Evolutionary conservation across 2,113 vertebrate species (phyloP).

Genomic region (Cryptoleucopteryx plumbea): DNA sequence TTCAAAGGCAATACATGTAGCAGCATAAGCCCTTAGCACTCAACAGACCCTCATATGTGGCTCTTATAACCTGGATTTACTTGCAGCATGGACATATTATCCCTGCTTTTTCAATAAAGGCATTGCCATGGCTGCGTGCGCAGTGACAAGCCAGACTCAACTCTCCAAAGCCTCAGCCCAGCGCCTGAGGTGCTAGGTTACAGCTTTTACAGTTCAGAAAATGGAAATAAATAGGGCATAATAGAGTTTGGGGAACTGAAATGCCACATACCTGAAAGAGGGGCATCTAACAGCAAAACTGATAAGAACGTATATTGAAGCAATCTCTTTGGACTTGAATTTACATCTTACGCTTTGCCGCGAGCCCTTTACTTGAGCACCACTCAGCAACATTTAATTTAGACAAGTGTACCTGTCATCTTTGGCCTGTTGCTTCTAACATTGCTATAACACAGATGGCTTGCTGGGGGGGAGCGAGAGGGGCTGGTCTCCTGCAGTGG

Average conservation of each 20-base stretch:
- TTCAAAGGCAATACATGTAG: not conserved
- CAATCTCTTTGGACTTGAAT: not conserved
- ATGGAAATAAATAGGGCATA: constrained; percentile 18
- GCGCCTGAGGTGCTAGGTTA: not conserved
- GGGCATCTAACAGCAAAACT: not conserved
- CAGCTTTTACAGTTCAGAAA: not conserved
- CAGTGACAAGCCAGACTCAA: not conserved
- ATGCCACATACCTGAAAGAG: not conserved
- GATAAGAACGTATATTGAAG: not conserved
- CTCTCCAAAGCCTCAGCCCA: not conserved
- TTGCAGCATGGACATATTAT: not conserved
- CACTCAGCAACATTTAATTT: not conserved
- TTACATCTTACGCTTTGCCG: not conserved
- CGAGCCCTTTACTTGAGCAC: not conserved
- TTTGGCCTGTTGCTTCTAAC: not conserved
- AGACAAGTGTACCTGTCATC: not conserved
- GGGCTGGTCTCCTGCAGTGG: not conserved
- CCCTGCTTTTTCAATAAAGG: not conserved
- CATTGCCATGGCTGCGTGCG: not conserved
- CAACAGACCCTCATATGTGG: rapidly evolving
- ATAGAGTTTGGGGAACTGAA: not conserved
- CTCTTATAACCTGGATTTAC: not conserved
- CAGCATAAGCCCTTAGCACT: not conserved
- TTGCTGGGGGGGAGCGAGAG: not conserved
- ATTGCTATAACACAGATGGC: not conserved